Evolutionary conservation across 2,797 vertebrate species (phyloP), one percentile per base, ranked within the genome.

Genomic region (Rhinogobio ventralis): DNA sequence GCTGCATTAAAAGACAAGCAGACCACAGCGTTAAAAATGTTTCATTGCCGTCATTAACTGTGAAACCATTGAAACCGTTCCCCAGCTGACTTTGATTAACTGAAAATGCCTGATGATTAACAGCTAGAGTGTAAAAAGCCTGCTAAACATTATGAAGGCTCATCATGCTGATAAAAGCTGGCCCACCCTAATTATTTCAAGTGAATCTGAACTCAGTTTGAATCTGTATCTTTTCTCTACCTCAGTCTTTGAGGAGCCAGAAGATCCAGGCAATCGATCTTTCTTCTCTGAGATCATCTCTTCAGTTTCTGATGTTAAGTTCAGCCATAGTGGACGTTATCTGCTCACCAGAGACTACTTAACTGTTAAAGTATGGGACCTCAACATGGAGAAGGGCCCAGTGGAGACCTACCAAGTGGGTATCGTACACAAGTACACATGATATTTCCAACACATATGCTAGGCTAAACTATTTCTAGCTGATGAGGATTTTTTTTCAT

Each of bases 221-320:
- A 66, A 53, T 46, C 23, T 46, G n/a, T 60, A 17, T n/a, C 45
- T 74, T 17, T 30, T 23, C 36, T 83, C 55, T 13, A 81, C 15
- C 45, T 20, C 91, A 99, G 98, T 98, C 88, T 99, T 97, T 87
- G 98, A 99, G 91, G 98, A 99, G 88, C 98, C 98, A 0, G 98
- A 99, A 92, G 98, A 99, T 92, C 98, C 97, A 82, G 96, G 97
- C 74, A 99, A 96, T 91, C 96, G 98, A 71, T 99, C 98, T 7
- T 99, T 99, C 94, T 99, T 99, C 95, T 99, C 98, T 0, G 98
- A 99, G 93, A 99, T 99, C 89, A 99, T 99, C 91, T 99, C 98
- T 87, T 99, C 98, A 0, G 97, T 99, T 91, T 99, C 98, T 0
- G 98, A 99, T 23, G 98, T 99, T 76, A 99, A 99, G 93, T 99